phyloP scores from a whole-genome alignment of 2,113 vertebrate species.

The Barnardius zonarius region DNA sequence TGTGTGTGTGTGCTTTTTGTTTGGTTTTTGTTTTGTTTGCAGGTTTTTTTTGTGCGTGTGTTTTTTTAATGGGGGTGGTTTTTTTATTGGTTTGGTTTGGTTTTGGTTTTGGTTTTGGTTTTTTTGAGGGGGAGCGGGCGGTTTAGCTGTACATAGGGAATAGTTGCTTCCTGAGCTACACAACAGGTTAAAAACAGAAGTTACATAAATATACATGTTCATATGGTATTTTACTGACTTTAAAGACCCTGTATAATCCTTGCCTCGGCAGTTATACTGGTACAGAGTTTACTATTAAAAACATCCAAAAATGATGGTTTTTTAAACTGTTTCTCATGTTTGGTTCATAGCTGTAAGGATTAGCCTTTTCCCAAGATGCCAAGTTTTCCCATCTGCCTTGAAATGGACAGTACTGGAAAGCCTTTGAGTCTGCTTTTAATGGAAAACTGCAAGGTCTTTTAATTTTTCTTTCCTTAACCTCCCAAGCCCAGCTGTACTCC shows the following conservation, averaged over 20 bases:
- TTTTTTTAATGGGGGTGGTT: too few species aligned
- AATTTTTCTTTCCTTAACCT: neutral
- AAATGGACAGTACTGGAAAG: neutral
- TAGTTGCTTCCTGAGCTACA: neutral
- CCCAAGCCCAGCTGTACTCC: neutral
- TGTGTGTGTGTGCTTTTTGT: neutral
- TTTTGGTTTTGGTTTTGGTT: neutral
- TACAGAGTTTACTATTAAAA: neutral
- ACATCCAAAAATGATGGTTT: neutral
- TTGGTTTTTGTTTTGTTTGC: neutral
- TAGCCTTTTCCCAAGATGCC: neutral
- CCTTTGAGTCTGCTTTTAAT: neutral
- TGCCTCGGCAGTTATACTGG: neutral
- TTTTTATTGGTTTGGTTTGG: neutral
- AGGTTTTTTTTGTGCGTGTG: too few species aligned
- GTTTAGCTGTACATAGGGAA: neutral
- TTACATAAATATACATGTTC: neutral
- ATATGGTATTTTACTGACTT: neutral
- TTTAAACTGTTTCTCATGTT: conserved; percentile 1
- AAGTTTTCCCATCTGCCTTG: neutral
- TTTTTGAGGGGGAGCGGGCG: neutral
- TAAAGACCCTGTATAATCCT: neutral
- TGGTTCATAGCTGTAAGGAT: neutral
- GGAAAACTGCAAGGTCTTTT: neutral
- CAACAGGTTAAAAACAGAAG: neutral